Evolutionary conservation across 1,140 invertebrate species (phyloP).

Genomic region (Drosophila biarmipes): DNA sequence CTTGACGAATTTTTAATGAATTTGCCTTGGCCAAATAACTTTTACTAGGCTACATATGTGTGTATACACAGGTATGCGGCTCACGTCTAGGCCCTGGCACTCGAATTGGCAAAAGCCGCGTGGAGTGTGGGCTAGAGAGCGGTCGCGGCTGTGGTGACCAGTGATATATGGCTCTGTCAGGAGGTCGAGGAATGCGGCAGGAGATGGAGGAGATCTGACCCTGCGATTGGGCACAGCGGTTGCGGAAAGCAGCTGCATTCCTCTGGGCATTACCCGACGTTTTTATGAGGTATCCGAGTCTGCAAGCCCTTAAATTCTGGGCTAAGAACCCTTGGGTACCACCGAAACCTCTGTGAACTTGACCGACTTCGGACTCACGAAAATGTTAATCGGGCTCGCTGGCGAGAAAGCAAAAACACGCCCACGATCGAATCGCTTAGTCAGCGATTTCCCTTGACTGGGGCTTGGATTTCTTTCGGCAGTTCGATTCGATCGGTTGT

Average conservation of each 20-base stretch:
- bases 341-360: constrained; percentile 25
- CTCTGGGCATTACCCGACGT: constrained; percentile 10
- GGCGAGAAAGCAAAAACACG: constrained; percentile 34
- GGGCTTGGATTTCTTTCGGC: constrained; percentile 22
- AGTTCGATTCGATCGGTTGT: constrained; percentile 4
- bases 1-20: constrained; percentile 80
- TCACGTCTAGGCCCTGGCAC: constrained; percentile 54
- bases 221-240: constrained; percentile 17
- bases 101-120: constrained; percentile 33
- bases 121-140: constrained; percentile 16
- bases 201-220: constrained; percentile 42
- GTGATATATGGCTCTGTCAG: constrained; percentile 30
- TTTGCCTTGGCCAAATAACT: constrained; percentile 75
- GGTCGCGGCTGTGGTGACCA: constrained; percentile 1
- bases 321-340: background rate
- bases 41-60: constrained; percentile 57
- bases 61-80: constrained; percentile 12
- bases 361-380: constrained; percentile 28
- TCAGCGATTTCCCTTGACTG: constrained; percentile 33
- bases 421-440: constrained; percentile 11
- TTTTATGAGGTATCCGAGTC: background rate
- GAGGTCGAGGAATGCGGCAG: constrained; percentile 20
- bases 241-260: constrained; percentile 22
- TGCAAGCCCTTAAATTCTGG: constrained; percentile 1
- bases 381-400: constrained; percentile 38